phyloP scores from a whole-genome alignment of 2,888 invertebrate genomes.

The Cosmorhoe ocellata region DNA sequence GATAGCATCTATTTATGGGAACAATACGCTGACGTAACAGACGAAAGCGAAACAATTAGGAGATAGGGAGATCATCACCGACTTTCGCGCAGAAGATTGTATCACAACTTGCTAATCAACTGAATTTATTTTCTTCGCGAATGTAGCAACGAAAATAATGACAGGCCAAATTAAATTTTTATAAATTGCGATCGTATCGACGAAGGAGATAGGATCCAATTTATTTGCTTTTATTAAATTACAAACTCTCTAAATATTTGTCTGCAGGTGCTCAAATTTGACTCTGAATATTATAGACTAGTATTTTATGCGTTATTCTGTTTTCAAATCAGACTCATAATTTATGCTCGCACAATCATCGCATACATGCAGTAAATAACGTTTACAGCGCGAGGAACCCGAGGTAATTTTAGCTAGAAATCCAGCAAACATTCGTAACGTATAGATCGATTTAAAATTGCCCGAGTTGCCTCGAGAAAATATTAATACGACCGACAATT shows the following conservation, averaged over 20 bases:
- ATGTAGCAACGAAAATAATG: constrained; percentile 36
- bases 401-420: constrained; percentile 55
- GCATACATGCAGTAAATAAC: constrained; percentile 48
- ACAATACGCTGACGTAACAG: constrained; percentile 65
- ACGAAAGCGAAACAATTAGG: constrained; percentile 75
- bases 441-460: constrained; percentile 58
- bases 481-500: constrained; percentile 56
- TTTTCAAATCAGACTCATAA: constrained; percentile 47
- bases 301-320: constrained; percentile 36
- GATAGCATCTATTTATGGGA: constrained; percentile 63
- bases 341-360: constrained; percentile 51
- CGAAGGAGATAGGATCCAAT: constrained; percentile 42
- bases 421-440: constrained; percentile 44
- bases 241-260: constrained; percentile 35
- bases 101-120: constrained; percentile 41
- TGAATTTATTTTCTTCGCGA: constrained; percentile 40
- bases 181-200: constrained; percentile 46
- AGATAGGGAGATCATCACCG: constrained; percentile 56
- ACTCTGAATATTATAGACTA: constrained; percentile 20
- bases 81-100: constrained; percentile 58
- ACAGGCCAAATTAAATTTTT: constrained; percentile 53
- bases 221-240: constrained; percentile 37
- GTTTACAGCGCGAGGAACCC: constrained; percentile 51
- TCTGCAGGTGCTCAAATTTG: constrained; percentile 33
- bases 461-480: constrained; percentile 56